Evolutionary conservation across 2,888 invertebrate species (phyloP), one percentile per base, ranked within the genome.

Genomic region (Mechanitis messenoides): DNA sequence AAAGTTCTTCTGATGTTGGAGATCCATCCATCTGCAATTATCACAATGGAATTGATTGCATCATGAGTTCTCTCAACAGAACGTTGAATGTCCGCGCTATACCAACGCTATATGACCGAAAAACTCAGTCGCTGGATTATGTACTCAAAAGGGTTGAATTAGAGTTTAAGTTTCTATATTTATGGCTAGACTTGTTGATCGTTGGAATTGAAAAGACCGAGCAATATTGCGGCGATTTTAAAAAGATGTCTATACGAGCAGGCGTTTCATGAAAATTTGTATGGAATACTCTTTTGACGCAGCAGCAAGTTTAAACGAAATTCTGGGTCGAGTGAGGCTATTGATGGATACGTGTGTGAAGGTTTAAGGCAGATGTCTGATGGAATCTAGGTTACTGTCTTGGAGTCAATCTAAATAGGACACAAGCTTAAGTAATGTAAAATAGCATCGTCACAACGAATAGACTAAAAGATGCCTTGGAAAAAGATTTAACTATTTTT

Each of bases 231-330:
- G 67, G 62, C 58, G 56, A 66, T 67, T 67, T 66, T 60, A 20
- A 20, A 20, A 68, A 35, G 35, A 35, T 35, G 63, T 65, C 62
- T 46, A 53, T 64, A 56, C 20, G 47, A 33, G 57, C 45, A 72
- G 77, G 74, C 74, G 72, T 76, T 81, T 79, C 78, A 83, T 84
- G 78, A 83, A 80, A 77, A 69, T 78, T 86, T 83, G 20, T 81
- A 85, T 80, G 73, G 73, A 71, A 70, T 68, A 70, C 68, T 74
- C 78, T 81, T 84, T 85, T 85, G 82, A 83, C 75, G 72, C 73
- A 72, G 71, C 72, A 79, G 80, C 20, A 20, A 20, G 20, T 20
- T 20, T 20, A 20, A 20, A 20, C 20, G 20, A 20, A 20, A 20
- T 20, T 20, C 72, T 83, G 71, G 84, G 85, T 85, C 84, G 83